Base-by-base conservation (phyloP, 2,797 vertebrate genomes). In the Neoniphon sammara region DNA sequence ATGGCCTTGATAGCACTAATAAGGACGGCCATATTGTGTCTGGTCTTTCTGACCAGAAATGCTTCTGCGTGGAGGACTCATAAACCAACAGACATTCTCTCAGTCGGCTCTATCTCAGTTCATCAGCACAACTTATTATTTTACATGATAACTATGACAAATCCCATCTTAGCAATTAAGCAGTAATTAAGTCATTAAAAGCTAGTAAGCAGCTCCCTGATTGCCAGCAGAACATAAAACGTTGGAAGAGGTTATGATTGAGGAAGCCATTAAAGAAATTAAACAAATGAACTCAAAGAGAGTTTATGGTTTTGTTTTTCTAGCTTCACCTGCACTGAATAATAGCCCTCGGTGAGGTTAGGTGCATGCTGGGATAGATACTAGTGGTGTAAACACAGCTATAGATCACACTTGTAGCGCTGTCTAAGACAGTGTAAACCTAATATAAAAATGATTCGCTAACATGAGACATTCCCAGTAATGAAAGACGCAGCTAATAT, bases 381-480 rank as follows among this genome's bases (percentile, higher is more conserved):
- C 31, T 42, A 27, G 46, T 23, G 52, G 54, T 60, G 31, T 27
- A 78, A 44, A 55, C 17, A 53, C 7, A 64, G 67, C 64, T 66
- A 63, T 20, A 66, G 34, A 82, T 67, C 49, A 80, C 5, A 5
- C 12, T 46, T 65, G 56, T 36, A 62, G 69, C 53, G 58, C 15
- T 50, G 27, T 73, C 62, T 73, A 70, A 65, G 30, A 77, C 54
- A n/a, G 59, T 70, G 72, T 50, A 54, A 60, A 62, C 23, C 46
- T 34, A 52, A 23, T 39, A 46, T 18, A 50, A 59, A 27, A 61
- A 36, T 56, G 55, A 46, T 18, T 72, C 25, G 27, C 20, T 47
- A 78, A 50, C 86, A 85, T 90, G 87, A 91, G 89, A 85, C 89
- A 91, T 85, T 89, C 73, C 84, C 81, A 89, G 77, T 82, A 74